Evolutionary conservation across 1,140 invertebrate species (phyloP).

Genomic region (Drosophila ananassae): DNA sequence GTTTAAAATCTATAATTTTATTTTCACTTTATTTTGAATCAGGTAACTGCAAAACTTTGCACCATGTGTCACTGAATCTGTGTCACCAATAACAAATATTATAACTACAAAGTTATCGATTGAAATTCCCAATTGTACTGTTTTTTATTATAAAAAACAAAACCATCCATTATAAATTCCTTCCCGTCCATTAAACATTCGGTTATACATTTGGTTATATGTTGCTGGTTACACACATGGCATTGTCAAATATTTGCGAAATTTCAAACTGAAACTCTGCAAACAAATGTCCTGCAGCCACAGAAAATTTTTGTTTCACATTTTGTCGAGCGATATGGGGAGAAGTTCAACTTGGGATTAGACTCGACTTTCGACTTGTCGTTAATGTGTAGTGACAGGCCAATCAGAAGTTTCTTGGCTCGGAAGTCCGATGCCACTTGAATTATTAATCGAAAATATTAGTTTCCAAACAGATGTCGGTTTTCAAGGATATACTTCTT

Average conservation of each 20-base stretch:
- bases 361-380: constrained; percentile 24
- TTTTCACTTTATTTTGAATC: too few relatives aligned
- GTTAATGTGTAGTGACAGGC: constrained; percentile 58
- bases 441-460: constrained; percentile 70
- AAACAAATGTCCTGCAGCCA: constrained; percentile 44
- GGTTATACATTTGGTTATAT: constrained; percentile 19
- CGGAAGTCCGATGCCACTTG: constrained; percentile 19
- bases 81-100: background rate
- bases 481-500: constrained; percentile 41
- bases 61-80: background rate
- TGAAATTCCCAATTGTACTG: background rate
- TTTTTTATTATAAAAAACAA: constrained; percentile 13
- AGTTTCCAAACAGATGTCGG: constrained; percentile 20
- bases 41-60: too few relatives aligned
- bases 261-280: constrained; percentile 31
- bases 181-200: constrained; percentile 22
- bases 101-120: background rate
- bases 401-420: constrained; percentile 18
- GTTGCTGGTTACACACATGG: constrained; percentile 29
- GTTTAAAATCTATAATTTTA: too few relatives aligned
- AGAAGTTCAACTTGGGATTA: background rate
- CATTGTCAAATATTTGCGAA: constrained; percentile 64
- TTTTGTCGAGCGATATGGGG: background rate
- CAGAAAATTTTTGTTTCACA: background rate
- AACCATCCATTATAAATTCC: constrained; percentile 39